These are phyloP conservation scores for Drosophila nannoptera DNA, from an alignment of 1,140 invertebrate species.

Conservation along the genomic window DNA sequence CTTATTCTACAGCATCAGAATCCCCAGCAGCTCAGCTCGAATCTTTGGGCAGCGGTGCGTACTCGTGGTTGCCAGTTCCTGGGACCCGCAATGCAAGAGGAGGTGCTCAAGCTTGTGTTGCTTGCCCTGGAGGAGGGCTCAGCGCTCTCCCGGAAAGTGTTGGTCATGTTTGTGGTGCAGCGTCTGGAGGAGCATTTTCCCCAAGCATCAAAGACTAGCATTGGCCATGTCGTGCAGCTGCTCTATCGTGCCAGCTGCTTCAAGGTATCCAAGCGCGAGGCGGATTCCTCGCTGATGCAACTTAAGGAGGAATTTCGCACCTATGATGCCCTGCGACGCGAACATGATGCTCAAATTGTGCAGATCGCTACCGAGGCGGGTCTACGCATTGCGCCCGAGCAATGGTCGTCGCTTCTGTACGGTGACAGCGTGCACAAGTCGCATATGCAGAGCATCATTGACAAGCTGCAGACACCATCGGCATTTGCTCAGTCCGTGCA, in stretches of 20 bases:
- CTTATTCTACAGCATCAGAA: constrained; percentile 96
- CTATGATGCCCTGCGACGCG: constrained; percentile 94
- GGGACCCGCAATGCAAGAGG: constrained; percentile 99
- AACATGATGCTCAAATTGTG: constrained; percentile 99
- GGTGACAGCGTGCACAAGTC: constrained; percentile 97
- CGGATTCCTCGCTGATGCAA: constrained; percentile 99
- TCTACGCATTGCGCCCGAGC: constrained; percentile 96
- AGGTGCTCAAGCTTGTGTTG: constrained; percentile 96
- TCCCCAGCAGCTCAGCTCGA: constrained; percentile 93
- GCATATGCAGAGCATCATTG: constrained; percentile 99
- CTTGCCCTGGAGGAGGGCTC: constrained; percentile 97
- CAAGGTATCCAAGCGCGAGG: constrained; percentile 98
- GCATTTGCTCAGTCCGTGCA: constrained; percentile 94
- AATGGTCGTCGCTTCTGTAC: constrained; percentile 98
- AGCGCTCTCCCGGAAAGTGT: constrained; percentile 96
- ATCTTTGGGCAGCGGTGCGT: constrained; percentile 97
- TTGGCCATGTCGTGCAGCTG: constrained; percentile 98
- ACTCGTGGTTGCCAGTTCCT: constrained; percentile 98
- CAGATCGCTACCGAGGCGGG: constrained; percentile 99
- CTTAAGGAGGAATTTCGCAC: constrained; percentile 98
- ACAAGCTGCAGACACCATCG: constrained; percentile 94
- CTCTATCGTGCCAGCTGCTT: constrained; percentile 99
- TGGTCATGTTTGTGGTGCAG: constrained; percentile 99
- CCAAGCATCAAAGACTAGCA: constrained; percentile 98
- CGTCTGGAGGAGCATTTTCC: constrained; percentile 96